Base-by-base conservation (phyloP, 2,113 vertebrate genomes). In the Psephotus haematonotus region DNA sequence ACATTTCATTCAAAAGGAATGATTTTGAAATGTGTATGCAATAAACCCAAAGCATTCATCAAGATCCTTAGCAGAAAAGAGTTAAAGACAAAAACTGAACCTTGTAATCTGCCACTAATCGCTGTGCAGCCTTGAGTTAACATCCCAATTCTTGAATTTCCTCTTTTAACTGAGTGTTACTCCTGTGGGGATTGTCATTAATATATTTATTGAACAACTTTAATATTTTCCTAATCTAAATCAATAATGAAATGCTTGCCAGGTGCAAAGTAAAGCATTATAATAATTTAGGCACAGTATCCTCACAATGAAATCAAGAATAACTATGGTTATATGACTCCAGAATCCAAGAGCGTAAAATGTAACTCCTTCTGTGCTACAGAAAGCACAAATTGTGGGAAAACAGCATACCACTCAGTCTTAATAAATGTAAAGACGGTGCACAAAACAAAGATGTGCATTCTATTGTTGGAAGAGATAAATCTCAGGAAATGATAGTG, bases 391-490 rank as follows among this genome's bases (percentile, higher is more conserved):
- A 39, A n/a, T 43, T 89, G 71, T 39, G 39, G 60, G 47, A 62
- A 59, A 10, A 55, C 17, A 47, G 55, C 16, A 55, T 12, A 90
- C 37, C 12, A 31, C 59, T 92, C 75, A 83, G 28, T 53, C 78
- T 69, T 82, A 86, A 37, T 82, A 90, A 96, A 68, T 65, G 60
- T 55, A 91, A 76, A 96, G 80, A 74, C 79, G 79, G 57, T 19
- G 25, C 47, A 85, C 50, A 75, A 86, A 97, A 78, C 44, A 62
- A 75, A 91, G 69, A 71, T 46, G 41, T 31, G 15, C 41, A 52
- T 60, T 59, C 89, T 90, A 63, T 49, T 44, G 27, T 53, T 69
- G 46, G 46, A 92, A 90, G 67, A 88, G 33, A 82, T 55, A 79
- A 90, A 79, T 78, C 80, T 87, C 25, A 12, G 33, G 35, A 95